Base-by-base conservation (phyloP, 2,888 invertebrate genomes). In the Lutraria lutraria region DNA sequence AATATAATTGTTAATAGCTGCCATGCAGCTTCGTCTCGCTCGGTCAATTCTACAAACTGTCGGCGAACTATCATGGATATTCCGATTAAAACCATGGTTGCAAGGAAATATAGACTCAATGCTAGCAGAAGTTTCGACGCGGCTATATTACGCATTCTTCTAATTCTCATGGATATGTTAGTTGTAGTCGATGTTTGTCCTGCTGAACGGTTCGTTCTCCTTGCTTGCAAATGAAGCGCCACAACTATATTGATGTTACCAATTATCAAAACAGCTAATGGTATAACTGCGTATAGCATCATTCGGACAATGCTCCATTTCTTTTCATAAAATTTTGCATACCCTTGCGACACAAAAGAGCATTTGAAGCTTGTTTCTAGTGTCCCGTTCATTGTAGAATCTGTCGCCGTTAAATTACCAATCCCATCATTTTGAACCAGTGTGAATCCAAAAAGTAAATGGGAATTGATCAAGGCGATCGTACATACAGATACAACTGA, bases 91-190 rank as follows among this genome's bases (percentile, higher is more conserved):
- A 81, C 31, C 1, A 82, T 72, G 15, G 85, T 82, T 15, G 81
- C 19, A n/a, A 85, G 34, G 25, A 80, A 85, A 43, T 76, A 81
- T 15, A 54, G 16, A 29, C 88, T 76, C 12, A 88, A 34, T 19
- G 85, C 43, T 76, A 88, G 56, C 6, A 88, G 52, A 25, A 85
- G 81, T 56, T 63, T 85, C 16, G 85, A 72, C 0, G 82, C 79
- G 6, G 85, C 19, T 21, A 68, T n/a, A 25, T 68, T 68, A 25
- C 63, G 63, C 25, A 54, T 82, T 56, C 79, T 31, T 25, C 83
- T 79, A 25, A 16, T 31, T 21, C 21, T 16, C 29, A 19, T n/a
- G 19, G 16, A 16, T 6, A 15, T 15, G 15, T 6, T 25, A 25
- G 1, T 31, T 31, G n/a, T n/a, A n/a, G n/a, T n/a, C n/a, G 21